Base-by-base conservation (phyloP, 2,113 vertebrate genomes). In the Microcebus murinus region DNA sequence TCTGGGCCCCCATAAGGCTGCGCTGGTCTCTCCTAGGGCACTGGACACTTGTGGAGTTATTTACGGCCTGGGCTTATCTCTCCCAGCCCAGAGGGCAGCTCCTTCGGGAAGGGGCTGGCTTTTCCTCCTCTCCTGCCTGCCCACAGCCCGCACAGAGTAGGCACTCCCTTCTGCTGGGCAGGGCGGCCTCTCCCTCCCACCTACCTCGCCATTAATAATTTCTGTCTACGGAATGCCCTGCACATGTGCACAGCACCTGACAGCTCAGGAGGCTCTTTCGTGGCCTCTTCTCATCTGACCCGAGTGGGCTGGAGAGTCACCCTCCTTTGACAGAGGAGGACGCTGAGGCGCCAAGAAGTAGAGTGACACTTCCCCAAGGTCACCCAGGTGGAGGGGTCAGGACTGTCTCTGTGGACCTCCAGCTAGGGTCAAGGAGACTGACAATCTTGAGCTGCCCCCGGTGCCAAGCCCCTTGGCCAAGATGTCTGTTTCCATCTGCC, bases 1-100 rank as follows among this genome's bases (percentile, higher is more conserved):
- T 74, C 95, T 18, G 73, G 31, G 79, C 57, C 36, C 52, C 52
- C 70, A 55, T 29, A 21, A 7, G 12, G 23, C 20, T 4, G 42
- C 42, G 36, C 76, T 45, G 87, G 55, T 71, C 93, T 91, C 95
- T 93, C 34, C 48, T 42, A 59, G 76, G 45, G 70, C 73, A 34
- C 91, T 73, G 89, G 90, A 93, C 61, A 76, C 71, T 84, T 70
- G 68, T 52, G 79, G 68, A 97, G 97, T 96, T 97, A 98, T 97
- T 98, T 98, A 97, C 79, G 1, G 97, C 93, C 55, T 3, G 39
- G 34, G 93, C 94, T 98, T 97, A 97, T 98, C 97, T 97, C 92
- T 96, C 87, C 36, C 81, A 52, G 89, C 71, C 34, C 79, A 29
- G 57, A 81, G 96, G 71, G 96, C 91, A 57, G 95, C 83, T 95